Conservation (phyloP, 1,140 invertebrate species). For the Cecropterus lyciades region DNA sequence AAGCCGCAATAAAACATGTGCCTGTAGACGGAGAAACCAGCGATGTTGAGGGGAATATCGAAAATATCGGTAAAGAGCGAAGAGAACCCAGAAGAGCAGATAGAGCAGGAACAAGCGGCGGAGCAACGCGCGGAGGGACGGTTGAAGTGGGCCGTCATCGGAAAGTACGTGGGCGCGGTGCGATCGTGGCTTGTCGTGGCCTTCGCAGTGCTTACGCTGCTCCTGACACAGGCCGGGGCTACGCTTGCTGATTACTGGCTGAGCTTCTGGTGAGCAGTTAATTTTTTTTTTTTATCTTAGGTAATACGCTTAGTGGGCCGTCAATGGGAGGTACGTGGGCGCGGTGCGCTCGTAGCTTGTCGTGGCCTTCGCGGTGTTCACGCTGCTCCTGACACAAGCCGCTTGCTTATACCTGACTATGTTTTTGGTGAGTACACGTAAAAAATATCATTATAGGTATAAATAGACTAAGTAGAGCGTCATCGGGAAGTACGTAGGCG, state of each 20-base stretch:
- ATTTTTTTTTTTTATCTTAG: too few relatives aligned
- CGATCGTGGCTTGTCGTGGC: conserved; percentile 85
- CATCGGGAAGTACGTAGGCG: conserved; percentile 87
- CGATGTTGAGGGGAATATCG: conserved; percentile 58
- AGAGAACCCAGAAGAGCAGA: conserved; percentile 62
- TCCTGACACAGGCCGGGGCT: conserved; percentile 88
- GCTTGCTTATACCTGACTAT: conserved; percentile 91
- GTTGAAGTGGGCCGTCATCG: conserved; percentile 85
- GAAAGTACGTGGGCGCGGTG: conserved; percentile 88
- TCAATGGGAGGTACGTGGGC: conserved; percentile 88
- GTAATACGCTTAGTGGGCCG: too few relatives aligned
- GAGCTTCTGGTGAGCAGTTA: conserved; percentile 87
- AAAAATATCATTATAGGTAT: too few relatives aligned
- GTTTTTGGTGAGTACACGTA: conserved; percentile 87
- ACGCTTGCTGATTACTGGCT: conserved; percentile 92
- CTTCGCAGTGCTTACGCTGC: conserved; percentile 85
- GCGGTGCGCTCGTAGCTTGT: conserved; percentile 87
- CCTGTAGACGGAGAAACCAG: conserved; percentile 41
- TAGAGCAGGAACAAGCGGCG: conserved; percentile 67
- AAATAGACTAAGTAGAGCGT: conserved; percentile 84
- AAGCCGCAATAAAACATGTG: background rate
- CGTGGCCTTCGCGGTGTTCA: conserved; percentile 84
- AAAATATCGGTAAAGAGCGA: conserved; percentile 63
- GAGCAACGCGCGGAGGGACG: conserved; percentile 85
- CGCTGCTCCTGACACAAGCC: conserved; percentile 88